Evolutionary conservation across 2,113 vertebrate species (phyloP).

Genomic region (Pseudopodoces humilis): DNA sequence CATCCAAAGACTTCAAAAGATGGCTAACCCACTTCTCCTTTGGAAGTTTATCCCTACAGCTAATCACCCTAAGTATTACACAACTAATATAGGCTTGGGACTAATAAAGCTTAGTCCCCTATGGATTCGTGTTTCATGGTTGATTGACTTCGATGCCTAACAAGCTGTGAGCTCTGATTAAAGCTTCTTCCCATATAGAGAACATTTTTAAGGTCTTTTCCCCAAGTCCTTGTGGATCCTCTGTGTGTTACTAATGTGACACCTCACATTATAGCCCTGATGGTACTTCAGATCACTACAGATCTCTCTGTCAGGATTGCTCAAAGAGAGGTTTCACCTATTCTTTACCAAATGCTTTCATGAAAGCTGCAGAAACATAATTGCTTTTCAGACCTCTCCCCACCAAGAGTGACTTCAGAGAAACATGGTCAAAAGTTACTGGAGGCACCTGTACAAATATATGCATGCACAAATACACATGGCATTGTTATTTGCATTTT

Average conservation of each 20-base stretch:
- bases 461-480: background rate
- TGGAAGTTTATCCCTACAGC: constrained; percentile 52
- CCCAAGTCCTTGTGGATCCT: background rate
- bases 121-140: constrained; percentile 48
- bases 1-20: constrained; percentile 62
- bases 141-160: constrained; percentile 45
- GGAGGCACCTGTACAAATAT: background rate
- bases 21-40: constrained; percentile 42
- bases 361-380: constrained; percentile 23
- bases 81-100: constrained; percentile 40
- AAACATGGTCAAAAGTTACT: background rate
- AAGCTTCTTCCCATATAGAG: constrained; percentile 13
- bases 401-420: background rate
- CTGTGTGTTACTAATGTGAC: background rate
- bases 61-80: constrained; percentile 60
- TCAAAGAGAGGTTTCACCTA: background rate
- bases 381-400: background rate
- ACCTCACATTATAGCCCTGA: background rate
- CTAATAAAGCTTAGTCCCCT: constrained; percentile 67
- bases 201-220: constrained; percentile 19
- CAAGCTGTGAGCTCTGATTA: constrained; percentile 61
- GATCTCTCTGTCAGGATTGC: background rate
- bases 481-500: background rate
- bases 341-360: background rate
- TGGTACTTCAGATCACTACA: background rate